phyloP scores from a whole-genome alignment of 2,888 invertebrate genomes.

The Litoditis marina region DNA sequence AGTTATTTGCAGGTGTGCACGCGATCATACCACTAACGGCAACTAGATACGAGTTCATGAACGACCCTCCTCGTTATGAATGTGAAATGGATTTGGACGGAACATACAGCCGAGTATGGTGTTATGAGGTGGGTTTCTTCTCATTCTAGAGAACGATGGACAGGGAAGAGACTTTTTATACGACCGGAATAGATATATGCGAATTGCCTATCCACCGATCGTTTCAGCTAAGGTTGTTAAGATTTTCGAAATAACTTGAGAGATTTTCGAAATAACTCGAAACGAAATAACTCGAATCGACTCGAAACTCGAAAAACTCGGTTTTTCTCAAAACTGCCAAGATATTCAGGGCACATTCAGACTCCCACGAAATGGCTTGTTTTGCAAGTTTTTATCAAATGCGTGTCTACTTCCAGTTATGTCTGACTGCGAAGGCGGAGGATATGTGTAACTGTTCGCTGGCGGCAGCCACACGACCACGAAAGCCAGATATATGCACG shows the following conservation, averaged over 20 bases:
- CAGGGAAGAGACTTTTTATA: too few species aligned
- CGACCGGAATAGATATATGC: too few species aligned
- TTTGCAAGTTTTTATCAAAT: neutral
- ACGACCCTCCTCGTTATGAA: slow-evolving; percentile 52
- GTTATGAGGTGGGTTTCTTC: slow-evolving; percentile 45
- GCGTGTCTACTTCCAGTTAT: slow-evolving; percentile 27
- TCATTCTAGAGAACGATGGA: too few species aligned
- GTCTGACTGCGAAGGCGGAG: slow-evolving; percentile 45
- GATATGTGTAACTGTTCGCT: slow-evolving; percentile 50
- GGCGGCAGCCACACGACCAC: slow-evolving; percentile 42
- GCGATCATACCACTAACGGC: slow-evolving; percentile 57
- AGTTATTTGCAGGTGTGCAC: slow-evolving; percentile 51
- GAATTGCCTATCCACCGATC: too few species aligned
- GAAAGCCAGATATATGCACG: slow-evolving; percentile 44
- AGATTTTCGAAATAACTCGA: too few species aligned
- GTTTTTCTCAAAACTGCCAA: too few species aligned
- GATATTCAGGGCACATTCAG: too few species aligned
- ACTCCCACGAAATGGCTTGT: neutral
- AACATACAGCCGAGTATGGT: slow-evolving; percentile 52
- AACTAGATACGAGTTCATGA: slow-evolving; percentile 56
- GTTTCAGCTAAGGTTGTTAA: too few species aligned
- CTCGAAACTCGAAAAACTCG: too few species aligned
- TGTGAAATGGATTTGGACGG: slow-evolving; percentile 40
- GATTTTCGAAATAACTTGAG: too few species aligned
- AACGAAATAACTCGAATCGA: too few species aligned